Conservation (phyloP, 2,113 vertebrate genomes). For the Pitta sordida region DNA sequence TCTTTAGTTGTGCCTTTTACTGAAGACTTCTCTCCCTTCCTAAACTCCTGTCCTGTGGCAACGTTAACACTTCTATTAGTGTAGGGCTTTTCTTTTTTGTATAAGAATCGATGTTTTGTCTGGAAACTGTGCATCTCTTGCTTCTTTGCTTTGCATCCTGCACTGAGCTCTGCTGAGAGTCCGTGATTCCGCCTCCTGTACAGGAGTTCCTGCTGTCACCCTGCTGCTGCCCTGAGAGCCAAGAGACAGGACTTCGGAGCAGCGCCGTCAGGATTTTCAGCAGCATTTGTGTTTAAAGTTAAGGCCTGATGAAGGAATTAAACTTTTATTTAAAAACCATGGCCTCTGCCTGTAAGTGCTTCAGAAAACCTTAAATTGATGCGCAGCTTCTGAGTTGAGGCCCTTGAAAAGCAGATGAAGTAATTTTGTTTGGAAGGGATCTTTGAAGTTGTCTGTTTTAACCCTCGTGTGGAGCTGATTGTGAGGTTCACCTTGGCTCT, state of each 20-base stretch:
- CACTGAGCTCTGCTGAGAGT: constrained; percentile 19
- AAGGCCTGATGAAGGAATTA: constrained; percentile 65
- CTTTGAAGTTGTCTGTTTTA: background rate
- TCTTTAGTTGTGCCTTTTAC: constrained; percentile 47
- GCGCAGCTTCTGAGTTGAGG: background rate
- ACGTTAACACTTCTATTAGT: background rate
- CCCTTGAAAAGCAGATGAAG: background rate
- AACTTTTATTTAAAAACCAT: constrained; percentile 65
- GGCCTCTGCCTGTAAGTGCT: background rate
- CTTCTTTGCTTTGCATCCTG: constrained; percentile 36
- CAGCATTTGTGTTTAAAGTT: constrained; percentile 57
- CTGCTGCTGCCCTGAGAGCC: background rate
- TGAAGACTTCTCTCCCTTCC: constrained; percentile 37
- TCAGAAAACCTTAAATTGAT: background rate
- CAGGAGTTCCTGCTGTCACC: background rate
- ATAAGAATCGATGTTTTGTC: constrained; percentile 26
- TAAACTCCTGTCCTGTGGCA: constrained; percentile 27
- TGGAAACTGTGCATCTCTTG: background rate
- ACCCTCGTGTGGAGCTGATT: background rate
- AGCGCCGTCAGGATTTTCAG: background rate
- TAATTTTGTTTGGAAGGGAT: background rate
- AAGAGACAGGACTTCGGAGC: background rate
- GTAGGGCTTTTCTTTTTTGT: constrained; percentile 24
- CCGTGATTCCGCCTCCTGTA: constrained; percentile 15
- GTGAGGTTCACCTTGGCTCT: background rate